phyloP scores from a whole-genome alignment of 1,140 invertebrate genomes.

The Melanaphis sacchari region DNA sequence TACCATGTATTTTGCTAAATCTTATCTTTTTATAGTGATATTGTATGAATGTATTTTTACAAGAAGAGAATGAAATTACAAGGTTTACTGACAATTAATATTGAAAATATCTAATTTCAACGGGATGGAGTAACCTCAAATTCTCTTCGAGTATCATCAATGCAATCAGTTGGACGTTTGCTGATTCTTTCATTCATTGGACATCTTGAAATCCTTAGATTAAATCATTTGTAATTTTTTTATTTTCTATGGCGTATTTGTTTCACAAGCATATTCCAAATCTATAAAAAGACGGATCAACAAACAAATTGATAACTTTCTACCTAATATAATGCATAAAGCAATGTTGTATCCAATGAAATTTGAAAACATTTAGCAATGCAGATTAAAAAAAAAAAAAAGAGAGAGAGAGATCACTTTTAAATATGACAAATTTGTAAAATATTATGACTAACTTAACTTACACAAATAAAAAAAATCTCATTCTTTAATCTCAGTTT shows the following conservation, averaged over 20 bases:
- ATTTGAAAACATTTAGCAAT: background rate
- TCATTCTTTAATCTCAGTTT: background rate
- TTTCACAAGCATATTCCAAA: background rate
- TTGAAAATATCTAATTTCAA: background rate
- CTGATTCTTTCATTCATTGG: background rate
- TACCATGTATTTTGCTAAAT: too few species aligned
- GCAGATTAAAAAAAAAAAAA: too few species aligned
- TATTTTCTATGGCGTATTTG: background rate
- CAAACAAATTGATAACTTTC: background rate
- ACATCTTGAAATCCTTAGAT: background rate
- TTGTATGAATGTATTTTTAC: background rate
- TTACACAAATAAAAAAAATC: background rate
- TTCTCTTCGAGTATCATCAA: background rate
- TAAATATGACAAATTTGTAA: too few species aligned
- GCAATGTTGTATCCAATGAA: too few species aligned
- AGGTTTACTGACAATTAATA: background rate
- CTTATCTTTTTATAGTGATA: too few species aligned
- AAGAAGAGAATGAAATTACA: background rate
- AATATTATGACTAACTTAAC: background rate
- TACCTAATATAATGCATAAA: rapidly evolving
- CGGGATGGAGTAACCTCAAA: too few species aligned
- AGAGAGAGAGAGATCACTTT: too few species aligned
- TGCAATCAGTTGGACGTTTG: background rate
- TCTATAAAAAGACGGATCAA: background rate
- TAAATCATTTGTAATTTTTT: background rate